These are phyloP conservation scores for Cydia pomonella DNA, from an alignment of 1,140 invertebrate species.

Conservation along the genomic window DNA sequence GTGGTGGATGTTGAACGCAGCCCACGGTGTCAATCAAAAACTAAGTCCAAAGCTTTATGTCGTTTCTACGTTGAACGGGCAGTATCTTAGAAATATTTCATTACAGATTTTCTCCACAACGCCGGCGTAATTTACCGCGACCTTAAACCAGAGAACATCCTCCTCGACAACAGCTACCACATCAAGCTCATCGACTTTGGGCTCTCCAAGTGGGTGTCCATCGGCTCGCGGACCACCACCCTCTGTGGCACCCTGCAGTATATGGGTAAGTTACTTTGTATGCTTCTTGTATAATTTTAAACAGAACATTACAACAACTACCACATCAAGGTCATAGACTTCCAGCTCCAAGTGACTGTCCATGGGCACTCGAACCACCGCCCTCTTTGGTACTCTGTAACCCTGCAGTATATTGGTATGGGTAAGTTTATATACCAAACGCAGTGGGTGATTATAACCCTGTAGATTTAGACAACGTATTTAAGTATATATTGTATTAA, in stretches of 20 bases:
- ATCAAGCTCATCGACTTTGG: slow-evolving; percentile 95
- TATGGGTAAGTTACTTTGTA: slow-evolving; percentile 86
- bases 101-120: slow-evolving; percentile 95
- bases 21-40: no score
- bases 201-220: slow-evolving; percentile 93
- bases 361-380: slow-evolving; percentile 87
- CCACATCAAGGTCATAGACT: slow-evolving; percentile 93
- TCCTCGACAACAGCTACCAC: slow-evolving; percentile 90
- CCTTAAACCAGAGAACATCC: slow-evolving; percentile 94
- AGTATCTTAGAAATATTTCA: neutral
- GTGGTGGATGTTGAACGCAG: no score
- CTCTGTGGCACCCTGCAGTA: slow-evolving; percentile 95
- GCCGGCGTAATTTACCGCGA: slow-evolving; percentile 95
- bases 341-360: slow-evolving; percentile 96
- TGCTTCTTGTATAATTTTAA: slow-evolving; percentile 80
- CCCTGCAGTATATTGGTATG: slow-evolving; percentile 96
- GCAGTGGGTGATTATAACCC: no score
- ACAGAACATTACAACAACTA: slow-evolving; percentile 91
- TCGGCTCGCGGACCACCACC: slow-evolving; percentile 88
- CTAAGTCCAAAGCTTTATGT: no score
- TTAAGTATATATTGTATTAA: no score
- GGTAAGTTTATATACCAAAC: no score
- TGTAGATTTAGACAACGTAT: no score
- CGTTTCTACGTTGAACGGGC: no score
- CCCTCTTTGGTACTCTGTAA: slow-evolving; percentile 95